phyloP scores from a whole-genome alignment of 2,888 invertebrate genomes.

The Agriopis leucophaearia region DNA sequence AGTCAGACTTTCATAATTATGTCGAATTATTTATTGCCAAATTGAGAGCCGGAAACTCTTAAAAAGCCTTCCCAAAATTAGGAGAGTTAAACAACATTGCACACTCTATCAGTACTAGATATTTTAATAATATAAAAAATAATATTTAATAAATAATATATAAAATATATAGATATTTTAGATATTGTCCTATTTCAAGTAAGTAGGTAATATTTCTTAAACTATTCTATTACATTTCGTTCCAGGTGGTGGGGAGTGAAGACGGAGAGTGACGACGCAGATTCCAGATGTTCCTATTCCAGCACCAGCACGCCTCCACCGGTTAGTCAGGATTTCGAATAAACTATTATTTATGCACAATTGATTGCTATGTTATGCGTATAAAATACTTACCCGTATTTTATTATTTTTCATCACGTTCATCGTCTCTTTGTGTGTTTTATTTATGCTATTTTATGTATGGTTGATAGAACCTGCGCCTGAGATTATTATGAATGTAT shows the following conservation, averaged over 20 bases:
- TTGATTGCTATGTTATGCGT: too few relatives aligned
- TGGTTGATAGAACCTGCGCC: too few relatives aligned
- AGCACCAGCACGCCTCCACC: conserved; percentile 92
- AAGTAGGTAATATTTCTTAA: too few relatives aligned
- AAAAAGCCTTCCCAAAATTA: too few relatives aligned
- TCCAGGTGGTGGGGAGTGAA: conserved; percentile 82
- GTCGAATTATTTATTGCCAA: not conserved
- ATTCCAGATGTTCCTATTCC: conserved; percentile 92
- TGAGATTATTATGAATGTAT: too few relatives aligned
- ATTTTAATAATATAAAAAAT: too few relatives aligned
- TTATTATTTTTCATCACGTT: not conserved
- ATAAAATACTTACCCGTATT: too few relatives aligned
- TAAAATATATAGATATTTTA: too few relatives aligned
- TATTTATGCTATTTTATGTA: not conserved
- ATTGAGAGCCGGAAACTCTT: not conserved
- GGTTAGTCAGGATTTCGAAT: conserved; percentile 50
- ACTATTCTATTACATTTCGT: conserved; percentile 2
- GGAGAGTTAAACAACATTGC: too few relatives aligned
- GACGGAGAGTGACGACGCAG: conserved; percentile 89
- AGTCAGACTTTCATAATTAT: not conserved
- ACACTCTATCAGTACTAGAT: too few relatives aligned
- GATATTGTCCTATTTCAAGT: too few relatives aligned
- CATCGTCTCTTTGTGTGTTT: not conserved
- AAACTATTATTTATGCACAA: not conserved
- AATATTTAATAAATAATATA: too few relatives aligned